Percentiles rank a stretch among this genome's conserved stretches.
These are phyloP conservation scores for Emydura subglobosa DNA, from an alignment of 2,113 vertebrate genomes.

Conservation along the genomic window DNA sequence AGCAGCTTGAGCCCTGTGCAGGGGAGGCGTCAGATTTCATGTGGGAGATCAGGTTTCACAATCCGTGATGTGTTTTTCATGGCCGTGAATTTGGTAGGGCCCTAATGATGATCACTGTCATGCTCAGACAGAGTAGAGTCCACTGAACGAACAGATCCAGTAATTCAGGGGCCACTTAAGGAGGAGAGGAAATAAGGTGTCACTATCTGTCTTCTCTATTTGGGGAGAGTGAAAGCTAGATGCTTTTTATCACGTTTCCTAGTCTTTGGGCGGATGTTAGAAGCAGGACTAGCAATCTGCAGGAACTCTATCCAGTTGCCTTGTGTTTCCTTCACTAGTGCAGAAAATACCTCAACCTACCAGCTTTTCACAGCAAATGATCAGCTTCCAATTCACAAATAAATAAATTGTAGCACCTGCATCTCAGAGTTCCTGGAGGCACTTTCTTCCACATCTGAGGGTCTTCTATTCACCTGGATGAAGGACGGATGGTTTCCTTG, in stretches of 20 bases:
- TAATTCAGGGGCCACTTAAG: not conserved
- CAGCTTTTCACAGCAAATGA: not conserved
- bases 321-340: not conserved
- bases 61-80: no score
- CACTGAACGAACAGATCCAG: not conserved
- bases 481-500: not conserved
- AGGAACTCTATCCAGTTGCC: not conserved
- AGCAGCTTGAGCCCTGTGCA: no score
- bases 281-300: not conserved
- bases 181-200: not conserved
- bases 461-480: not conserved
- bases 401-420: not conserved
- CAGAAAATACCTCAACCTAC: not conserved
- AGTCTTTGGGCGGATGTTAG: not conserved
- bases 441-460: fast-evolving
- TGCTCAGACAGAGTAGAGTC: fast-evolving
- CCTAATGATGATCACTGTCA: fast-evolving
- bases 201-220: fast-evolving
- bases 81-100: no score
- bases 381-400: not conserved
- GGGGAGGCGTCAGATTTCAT: no score
- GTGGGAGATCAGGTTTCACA: no score
- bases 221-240: not conserved
- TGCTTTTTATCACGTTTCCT: not conserved
- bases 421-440: not conserved